These are phyloP conservation scores for Phalanger gymnotis DNA, from an alignment of 2,797 vertebrate genomes.

Conservation along the genomic window DNA sequence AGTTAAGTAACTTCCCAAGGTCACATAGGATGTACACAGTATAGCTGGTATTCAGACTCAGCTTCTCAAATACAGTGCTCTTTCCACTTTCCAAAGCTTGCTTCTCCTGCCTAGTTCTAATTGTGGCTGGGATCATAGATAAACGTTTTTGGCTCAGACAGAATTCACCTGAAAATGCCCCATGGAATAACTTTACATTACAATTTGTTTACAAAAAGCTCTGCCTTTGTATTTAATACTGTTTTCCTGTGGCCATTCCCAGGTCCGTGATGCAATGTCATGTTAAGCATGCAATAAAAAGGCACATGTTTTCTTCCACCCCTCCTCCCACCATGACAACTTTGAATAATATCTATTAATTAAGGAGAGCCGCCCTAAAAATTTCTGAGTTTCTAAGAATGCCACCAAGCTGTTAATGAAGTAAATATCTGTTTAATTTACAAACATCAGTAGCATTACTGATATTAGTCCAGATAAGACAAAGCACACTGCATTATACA, in stretches of 20 bases:
- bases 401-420: constrained; percentile 88
- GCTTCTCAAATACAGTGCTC: too few species aligned
- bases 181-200: background rate
- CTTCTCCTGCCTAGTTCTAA: constrained; percentile 14
- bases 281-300: background rate
- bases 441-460: constrained; percentile 97
- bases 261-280: background rate
- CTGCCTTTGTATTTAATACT: background rate
- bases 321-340: background rate
- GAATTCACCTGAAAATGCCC: background rate
- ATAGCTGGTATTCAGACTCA: background rate
- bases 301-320: background rate
- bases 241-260: background rate
- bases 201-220: background rate
- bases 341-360: constrained; percentile 3
- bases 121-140: background rate
- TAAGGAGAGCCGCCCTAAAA: background rate
- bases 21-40: background rate
- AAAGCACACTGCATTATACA: constrained; percentile 93
- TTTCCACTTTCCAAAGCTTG: background rate
- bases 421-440: constrained; percentile 99
- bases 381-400: constrained; percentile 76
- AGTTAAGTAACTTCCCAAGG: background rate
- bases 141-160: background rate
- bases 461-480: constrained; percentile 96